These are phyloP conservation scores for Volucella bombylans DNA, from an alignment of 2,888 invertebrate species.

Conservation along the genomic window DNA sequence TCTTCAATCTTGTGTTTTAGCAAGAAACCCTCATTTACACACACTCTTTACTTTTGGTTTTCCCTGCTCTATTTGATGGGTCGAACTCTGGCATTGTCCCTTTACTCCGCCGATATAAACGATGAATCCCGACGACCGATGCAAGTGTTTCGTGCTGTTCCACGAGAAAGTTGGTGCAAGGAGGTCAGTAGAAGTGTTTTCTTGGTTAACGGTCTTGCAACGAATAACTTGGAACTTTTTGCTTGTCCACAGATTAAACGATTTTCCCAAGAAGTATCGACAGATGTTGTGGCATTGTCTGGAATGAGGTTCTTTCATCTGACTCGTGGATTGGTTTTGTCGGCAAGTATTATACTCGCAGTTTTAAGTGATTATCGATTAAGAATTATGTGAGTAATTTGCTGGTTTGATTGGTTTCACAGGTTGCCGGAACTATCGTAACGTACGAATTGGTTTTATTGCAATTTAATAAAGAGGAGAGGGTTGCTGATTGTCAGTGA, in stretches of 20 bases:
- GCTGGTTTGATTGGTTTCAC: slow-evolving; percentile 38
- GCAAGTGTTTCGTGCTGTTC: slow-evolving; percentile 81
- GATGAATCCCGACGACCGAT: slow-evolving; percentile 83
- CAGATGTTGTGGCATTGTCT: slow-evolving; percentile 80
- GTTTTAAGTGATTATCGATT: neutral
- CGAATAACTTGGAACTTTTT: slow-evolving; percentile 1
- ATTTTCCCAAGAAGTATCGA: slow-evolving; percentile 80
- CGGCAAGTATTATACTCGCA: slow-evolving; percentile 77
- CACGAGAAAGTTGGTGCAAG: slow-evolving; percentile 82
- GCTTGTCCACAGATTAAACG: slow-evolving; percentile 79
- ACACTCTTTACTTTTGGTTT: slow-evolving; percentile 84
- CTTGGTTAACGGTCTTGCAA: neutral
- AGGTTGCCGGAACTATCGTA: slow-evolving; percentile 84
- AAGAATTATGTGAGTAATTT: neutral
- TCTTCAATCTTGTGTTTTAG: slow-evolving; percentile 71
- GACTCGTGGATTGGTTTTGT: slow-evolving; percentile 80
- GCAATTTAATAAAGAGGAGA: slow-evolving; percentile 81
- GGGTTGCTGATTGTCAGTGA: slow-evolving; percentile 35
- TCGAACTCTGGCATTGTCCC: slow-evolving; percentile 84
- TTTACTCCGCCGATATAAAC: slow-evolving; percentile 84
- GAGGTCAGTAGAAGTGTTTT: slow-evolving; percentile 79
- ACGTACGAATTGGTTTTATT: slow-evolving; percentile 86
- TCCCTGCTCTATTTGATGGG: slow-evolving; percentile 84
- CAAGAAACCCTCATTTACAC: slow-evolving; percentile 80
- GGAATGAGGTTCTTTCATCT: slow-evolving; percentile 82